Conservation (phyloP, 2,113 vertebrate genomes). For the Galbula dea region DNA sequence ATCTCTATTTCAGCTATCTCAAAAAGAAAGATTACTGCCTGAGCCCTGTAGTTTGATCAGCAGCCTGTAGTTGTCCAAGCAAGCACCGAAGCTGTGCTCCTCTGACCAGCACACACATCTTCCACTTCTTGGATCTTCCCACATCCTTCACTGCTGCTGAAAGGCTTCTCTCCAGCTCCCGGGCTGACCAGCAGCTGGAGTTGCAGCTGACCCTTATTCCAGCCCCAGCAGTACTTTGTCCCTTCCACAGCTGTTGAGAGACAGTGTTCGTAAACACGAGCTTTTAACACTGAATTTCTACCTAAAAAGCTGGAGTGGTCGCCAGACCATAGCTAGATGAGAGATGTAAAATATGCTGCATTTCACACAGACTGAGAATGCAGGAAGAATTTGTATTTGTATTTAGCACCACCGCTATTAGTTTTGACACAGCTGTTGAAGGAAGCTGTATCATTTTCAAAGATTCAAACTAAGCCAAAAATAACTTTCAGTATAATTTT, state of each 20-base stretch:
- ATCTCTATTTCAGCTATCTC: neutral
- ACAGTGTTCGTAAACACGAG: neutral
- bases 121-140: neutral
- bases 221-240: fast-evolving
- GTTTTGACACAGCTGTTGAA: neutral
- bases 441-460: neutral
- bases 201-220: neutral
- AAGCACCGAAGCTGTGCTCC: neutral
- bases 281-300: neutral
- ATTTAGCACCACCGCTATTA: neutral
- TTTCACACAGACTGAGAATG: neutral
- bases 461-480: neutral
- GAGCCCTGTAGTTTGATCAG: fast-evolving
- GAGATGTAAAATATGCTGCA: neutral
- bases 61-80: neutral
- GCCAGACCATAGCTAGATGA: neutral
- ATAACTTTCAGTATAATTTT: neutral
- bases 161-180: neutral
- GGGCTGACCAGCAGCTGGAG: neutral
- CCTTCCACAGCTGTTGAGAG: neutral
- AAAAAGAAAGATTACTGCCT: neutral
- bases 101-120: neutral
- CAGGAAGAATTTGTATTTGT: neutral
- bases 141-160: neutral
- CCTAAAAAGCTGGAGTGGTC: neutral